A percentile compares a stretch with the other conserved stretches of the same genome.
These are phyloP conservation scores for Pseudomugil tenellus DNA, from an alignment of 2,797 vertebrate species.

Conservation along the genomic window DNA sequence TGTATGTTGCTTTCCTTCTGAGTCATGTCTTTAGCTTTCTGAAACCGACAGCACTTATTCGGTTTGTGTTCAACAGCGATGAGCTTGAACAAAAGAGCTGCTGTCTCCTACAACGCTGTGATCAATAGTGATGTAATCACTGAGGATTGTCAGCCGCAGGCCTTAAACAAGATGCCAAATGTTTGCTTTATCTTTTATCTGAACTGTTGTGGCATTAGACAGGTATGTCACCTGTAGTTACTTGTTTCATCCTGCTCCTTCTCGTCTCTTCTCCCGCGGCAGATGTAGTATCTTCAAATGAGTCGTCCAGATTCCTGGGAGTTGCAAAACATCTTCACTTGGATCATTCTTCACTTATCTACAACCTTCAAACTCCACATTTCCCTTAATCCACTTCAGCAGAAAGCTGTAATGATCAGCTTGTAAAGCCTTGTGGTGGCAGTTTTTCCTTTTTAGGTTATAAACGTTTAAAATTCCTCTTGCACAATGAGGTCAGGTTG, in stretches of 20 bases:
- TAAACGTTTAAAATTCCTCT: no score
- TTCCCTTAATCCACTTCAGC: neutral
- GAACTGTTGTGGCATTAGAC: neutral
- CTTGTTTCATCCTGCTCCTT: conserved; percentile 2
- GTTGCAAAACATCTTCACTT: neutral
- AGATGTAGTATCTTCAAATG: no score
- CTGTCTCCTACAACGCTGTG: neutral
- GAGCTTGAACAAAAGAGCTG: neutral
- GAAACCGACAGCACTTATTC: neutral
- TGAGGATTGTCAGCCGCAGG: neutral
- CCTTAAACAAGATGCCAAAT: neutral
- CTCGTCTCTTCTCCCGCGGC: neutral
- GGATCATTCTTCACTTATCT: neutral
- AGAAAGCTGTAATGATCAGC: neutral
- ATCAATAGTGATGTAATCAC: neutral
- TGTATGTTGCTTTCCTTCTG: neutral
- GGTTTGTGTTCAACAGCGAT: neutral
- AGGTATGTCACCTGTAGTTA: neutral
- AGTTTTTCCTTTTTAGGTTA: neutral
- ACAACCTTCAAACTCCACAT: neutral
- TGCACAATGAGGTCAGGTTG: no score
- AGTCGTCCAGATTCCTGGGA: neutral
- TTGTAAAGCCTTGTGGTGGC: neutral
- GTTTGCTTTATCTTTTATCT: neutral
- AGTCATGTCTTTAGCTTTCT: neutral